Evolutionary conservation across 2,797 vertebrate species (phyloP).

Genomic region (Botia kubotai): DNA sequence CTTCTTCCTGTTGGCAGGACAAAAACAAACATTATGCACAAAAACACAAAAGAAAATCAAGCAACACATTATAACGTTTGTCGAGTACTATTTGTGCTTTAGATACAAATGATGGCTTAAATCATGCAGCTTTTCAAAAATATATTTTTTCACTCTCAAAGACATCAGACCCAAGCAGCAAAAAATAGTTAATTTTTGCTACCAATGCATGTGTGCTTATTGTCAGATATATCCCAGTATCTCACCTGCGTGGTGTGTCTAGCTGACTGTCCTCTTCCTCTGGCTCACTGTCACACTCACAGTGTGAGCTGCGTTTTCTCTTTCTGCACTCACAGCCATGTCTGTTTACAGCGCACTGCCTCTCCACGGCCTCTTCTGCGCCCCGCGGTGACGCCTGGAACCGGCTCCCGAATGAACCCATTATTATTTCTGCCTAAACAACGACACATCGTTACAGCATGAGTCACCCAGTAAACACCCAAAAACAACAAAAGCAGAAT

Average conservation of each 20-base stretch:
- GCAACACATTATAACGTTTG: no score
- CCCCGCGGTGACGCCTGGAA: constrained; percentile 70
- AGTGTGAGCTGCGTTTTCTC: constrained; percentile 79
- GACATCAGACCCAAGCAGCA: no score
- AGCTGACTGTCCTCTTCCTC: constrained; percentile 82
- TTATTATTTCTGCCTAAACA: constrained; percentile 49
- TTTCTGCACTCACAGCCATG: constrained; percentile 81
- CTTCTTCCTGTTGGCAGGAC: constrained; percentile 84
- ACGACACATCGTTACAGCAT: neutral
- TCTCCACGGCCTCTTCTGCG: constrained; percentile 66
- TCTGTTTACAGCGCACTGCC: constrained; percentile 59
- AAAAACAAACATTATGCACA: neutral
- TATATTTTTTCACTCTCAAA: no score
- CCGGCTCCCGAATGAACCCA: constrained; percentile 75
- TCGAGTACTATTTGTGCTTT: no score
- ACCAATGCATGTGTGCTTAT: no score
- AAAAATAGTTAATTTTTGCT: no score
- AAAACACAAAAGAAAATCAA: neutral
- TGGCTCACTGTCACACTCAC: constrained; percentile 82
- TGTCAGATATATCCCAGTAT: neutral
- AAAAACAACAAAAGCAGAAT: no score
- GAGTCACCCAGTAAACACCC: neutral
- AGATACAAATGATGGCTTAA: neutral
- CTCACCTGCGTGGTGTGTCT: constrained; percentile 83
- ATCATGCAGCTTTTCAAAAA: no score